Evolutionary conservation across 2,113 vertebrate genomes (phyloP), one percentile per base, ranked within the genome.

Genomic region (Furnarius figulus): DNA sequence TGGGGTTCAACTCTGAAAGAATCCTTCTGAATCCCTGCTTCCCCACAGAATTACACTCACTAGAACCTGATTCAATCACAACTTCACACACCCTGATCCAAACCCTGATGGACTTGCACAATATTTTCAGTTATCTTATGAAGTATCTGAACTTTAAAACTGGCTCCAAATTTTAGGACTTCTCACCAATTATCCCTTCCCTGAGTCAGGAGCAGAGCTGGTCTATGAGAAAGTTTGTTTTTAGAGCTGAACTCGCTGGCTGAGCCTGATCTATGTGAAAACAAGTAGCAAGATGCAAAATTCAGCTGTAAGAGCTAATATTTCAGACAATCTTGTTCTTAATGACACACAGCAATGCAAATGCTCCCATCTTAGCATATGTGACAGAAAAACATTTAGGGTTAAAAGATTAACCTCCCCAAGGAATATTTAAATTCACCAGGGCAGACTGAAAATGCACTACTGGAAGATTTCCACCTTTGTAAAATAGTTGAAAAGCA

Each of bases 1-100:
- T 90, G 96, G 96, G 96, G 96, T 95, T 95, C 96, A 96, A 76
- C 95, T 95, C 70, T 93, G 85, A 86, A 95, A 90, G 93, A 84
- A 90, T 96, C 82, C 50, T 96, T 85, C 93, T 90, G 88, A 90
- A 96, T 96, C 93, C 84, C 63, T 89, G 68, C 37, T 93, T 97
- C 95, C 96, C 95, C 83, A 82, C 49, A 94, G 96, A 95, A 90
- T 97, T 95, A 78, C 44, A 75, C 83, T 40, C 44, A 75, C 83
- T 40, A 78, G 76, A 92, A 89, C 70, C 80, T 72, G 93, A 95
- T 82, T 87, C 83, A 95, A 31, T 75, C 92, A 62, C 83, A 82
- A 47, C 53, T 61, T 88, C 49, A 58, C 46, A 78, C 37, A 42
- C 61, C 56, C 62, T 0, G 0, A 50, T 44, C 65, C 87, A 93